These are phyloP conservation scores for Ploceus nigricollis DNA, from an alignment of 2,113 vertebrate genomes.

Conservation along the genomic window DNA sequence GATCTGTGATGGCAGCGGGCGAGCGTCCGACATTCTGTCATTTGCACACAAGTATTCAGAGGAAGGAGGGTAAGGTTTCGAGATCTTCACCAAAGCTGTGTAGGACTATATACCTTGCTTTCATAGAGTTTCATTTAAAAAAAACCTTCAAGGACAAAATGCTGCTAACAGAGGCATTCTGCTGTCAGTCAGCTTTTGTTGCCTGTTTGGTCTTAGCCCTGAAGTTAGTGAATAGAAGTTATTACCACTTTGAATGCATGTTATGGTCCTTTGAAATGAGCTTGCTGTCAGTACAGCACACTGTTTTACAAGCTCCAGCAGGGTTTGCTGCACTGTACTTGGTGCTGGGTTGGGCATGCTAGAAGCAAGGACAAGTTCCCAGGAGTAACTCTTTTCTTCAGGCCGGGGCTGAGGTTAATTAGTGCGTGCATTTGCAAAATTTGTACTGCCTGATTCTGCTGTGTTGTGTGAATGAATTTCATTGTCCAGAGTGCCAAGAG, in stretches of 20 bases:
- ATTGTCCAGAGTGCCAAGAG: not conserved
- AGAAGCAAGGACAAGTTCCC: not conserved
- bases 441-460: not conserved
- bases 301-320: not conserved
- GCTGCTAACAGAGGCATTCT: not conserved
- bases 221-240: not conserved
- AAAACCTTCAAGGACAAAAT: not conserved
- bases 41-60: conserved; percentile 96
- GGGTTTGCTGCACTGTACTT: not conserved
- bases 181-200: not conserved
- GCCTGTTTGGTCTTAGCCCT: not conserved
- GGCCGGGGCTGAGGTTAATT: not conserved
- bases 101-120: not conserved
- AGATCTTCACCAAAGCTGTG: not conserved
- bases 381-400: not conserved
- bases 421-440: not conserved
- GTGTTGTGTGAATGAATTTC: not conserved
- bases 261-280: not conserved
- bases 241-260: not conserved
- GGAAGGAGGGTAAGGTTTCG: conserved; percentile 84
- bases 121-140: not conserved
- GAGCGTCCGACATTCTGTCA: conserved; percentile 92
- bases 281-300: not conserved
- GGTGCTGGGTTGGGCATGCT: not conserved
- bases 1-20: conserved; percentile 93